Conservation (phyloP, 2,113 vertebrate genomes). For the Myiagra hebetior region DNA sequence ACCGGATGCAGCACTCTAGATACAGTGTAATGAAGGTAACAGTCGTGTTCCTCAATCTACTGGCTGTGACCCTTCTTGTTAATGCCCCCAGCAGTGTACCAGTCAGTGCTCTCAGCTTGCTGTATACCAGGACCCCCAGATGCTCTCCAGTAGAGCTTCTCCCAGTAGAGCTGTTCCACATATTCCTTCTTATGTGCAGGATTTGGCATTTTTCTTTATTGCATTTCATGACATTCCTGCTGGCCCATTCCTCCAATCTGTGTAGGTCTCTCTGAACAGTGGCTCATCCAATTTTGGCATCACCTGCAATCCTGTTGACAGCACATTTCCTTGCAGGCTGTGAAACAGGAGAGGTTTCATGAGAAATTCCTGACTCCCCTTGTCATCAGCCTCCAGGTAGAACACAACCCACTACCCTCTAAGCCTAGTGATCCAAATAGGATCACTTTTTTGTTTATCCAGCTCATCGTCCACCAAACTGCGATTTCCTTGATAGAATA, state of each 20-base stretch:
- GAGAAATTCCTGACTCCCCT: background rate
- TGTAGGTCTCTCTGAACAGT: background rate
- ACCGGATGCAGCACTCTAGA: background rate
- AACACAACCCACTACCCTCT: background rate
- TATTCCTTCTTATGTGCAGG: background rate
- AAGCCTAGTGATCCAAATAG: background rate
- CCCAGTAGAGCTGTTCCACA: background rate
- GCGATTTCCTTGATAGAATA: background rate
- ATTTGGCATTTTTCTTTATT: background rate
- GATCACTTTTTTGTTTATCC: background rate
- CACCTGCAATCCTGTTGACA: background rate
- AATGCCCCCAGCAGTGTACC: background rate
- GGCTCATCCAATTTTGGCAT: background rate
- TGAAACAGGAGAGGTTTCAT: background rate
- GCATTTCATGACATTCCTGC: background rate
- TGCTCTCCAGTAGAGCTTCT: background rate
- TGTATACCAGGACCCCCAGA: background rate
- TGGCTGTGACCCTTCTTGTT: background rate
- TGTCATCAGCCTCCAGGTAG: background rate
- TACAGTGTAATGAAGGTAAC: background rate
- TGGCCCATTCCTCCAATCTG: background rate
- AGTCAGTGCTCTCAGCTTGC: background rate
- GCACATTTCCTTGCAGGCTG: background rate
- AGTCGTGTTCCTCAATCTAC: background rate
- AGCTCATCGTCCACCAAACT: background rate